Evolutionary conservation across 2,888 invertebrate species (phyloP).

Genomic region (Catocala nupta): DNA sequence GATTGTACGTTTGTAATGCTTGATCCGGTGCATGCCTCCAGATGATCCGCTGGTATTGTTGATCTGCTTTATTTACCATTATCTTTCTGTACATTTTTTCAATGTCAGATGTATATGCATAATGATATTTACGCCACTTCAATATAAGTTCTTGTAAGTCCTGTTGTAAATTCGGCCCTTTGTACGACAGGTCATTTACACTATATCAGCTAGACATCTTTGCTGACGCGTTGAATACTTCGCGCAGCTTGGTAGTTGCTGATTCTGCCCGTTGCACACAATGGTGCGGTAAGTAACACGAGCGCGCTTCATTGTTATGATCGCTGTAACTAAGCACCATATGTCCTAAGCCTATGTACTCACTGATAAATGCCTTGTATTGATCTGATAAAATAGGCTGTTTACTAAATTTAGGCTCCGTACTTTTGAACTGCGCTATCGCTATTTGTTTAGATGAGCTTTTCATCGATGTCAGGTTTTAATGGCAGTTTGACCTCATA

Average conservation of each 20-base stretch:
- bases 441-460: slow-evolving; percentile 7
- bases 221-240: slow-evolving; percentile 1
- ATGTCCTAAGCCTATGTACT: slow-evolving; percentile 7
- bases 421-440: slow-evolving; percentile 3
- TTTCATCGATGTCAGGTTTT: slow-evolving; percentile 5
- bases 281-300: slow-evolving; percentile 10
- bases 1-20: not conserved
- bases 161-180: slow-evolving; percentile 31
- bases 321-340: not conserved
- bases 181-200: slow-evolving; percentile 20
- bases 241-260: not conserved
- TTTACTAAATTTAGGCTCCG: slow-evolving; percentile 4
- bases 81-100: slow-evolving; percentile 28
- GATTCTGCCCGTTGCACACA: slow-evolving; percentile 8
- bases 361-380: slow-evolving; percentile 10
- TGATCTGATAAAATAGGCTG: not conserved
- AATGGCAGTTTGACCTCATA: slow-evolving; percentile 11
- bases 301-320: no score
- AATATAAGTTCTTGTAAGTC: slow-evolving; percentile 30
- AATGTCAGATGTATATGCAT: slow-evolving; percentile 21
- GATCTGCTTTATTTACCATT: slow-evolving; percentile 19
- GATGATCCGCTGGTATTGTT: slow-evolving; percentile 7
- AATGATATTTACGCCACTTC: slow-evolving; percentile 27
- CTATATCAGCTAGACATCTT: slow-evolving; percentile 1
- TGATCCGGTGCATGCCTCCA: not conserved